Evolutionary conservation across 2,888 invertebrate species (phyloP).

Genomic region (Chrysolina haemoptera): DNA sequence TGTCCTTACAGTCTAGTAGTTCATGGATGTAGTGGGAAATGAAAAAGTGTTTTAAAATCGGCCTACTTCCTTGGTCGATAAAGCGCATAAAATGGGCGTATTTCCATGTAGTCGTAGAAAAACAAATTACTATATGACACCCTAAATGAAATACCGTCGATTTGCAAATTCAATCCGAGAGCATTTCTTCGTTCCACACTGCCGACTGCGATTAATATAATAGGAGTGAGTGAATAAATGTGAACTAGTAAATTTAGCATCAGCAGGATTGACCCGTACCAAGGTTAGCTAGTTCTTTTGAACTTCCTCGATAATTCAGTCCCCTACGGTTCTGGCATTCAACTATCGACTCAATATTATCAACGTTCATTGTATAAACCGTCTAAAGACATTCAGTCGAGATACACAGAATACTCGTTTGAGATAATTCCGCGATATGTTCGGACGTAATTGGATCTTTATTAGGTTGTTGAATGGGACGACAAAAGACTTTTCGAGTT

Average conservation of each 20-base stretch:
- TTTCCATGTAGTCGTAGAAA: no score
- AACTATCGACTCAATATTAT: slow-evolving; percentile 5
- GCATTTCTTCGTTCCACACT: not conserved
- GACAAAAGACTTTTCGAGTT: no score
- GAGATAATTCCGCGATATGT: not conserved
- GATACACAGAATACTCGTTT: not conserved
- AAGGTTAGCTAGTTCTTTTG: slow-evolving; percentile 35
- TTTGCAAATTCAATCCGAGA: not conserved
- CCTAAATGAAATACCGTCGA: not conserved
- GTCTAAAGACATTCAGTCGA: not conserved
- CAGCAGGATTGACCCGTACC: slow-evolving; percentile 21
- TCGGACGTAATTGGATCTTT: not conserved
- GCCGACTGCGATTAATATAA: not conserved
- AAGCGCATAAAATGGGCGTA: no score
- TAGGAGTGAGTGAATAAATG: slow-evolving; percentile 7
- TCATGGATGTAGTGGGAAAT: no score
- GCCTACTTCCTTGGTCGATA: no score
- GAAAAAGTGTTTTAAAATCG: no score
- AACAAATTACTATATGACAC: no score
- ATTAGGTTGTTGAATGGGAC: not conserved
- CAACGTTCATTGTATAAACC: not conserved
- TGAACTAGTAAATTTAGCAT: slow-evolving; percentile 3
- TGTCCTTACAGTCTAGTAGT: no score
- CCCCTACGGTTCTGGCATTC: slow-evolving; percentile 25
- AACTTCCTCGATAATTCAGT: slow-evolving; percentile 31